A percentile compares a stretch with the other conserved stretches of the same genome.
These are phyloP conservation scores for Propsilocerus akamusi DNA, from an alignment of 1,140 invertebrate species.

Conservation along the genomic window DNA sequence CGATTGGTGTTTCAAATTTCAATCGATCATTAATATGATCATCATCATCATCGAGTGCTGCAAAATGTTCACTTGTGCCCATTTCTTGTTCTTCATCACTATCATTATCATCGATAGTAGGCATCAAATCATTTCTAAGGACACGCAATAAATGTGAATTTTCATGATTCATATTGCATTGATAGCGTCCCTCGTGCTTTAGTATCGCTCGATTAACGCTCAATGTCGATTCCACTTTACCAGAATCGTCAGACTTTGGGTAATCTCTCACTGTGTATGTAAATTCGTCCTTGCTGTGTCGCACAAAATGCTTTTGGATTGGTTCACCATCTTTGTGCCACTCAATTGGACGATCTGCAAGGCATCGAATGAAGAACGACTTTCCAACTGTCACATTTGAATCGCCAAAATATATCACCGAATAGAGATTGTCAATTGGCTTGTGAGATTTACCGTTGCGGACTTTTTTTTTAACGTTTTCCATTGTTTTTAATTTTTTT, in stretches of 20 bases:
- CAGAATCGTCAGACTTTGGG: not conserved
- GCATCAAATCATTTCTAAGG: conserved; percentile 4
- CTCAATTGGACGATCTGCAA: conserved; percentile 17
- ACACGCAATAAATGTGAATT: conserved; percentile 15
- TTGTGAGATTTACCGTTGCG: not conserved
- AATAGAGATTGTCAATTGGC: not conserved
- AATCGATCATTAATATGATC: not conserved
- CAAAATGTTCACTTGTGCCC: not conserved
- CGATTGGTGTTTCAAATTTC: not conserved
- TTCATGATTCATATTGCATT: conserved; percentile 16
- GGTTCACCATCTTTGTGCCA: conserved; percentile 20
- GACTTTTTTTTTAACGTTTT: not conserved
- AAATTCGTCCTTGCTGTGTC: conserved; percentile 19
- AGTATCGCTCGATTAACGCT: conserved; percentile 18
- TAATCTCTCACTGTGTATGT: not conserved
- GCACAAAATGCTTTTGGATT: conserved; percentile 20
- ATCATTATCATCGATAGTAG: too few relatives aligned
- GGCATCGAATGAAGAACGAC: conserved; percentile 19
- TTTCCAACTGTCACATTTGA: conserved; percentile 17
- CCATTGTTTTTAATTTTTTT: not conserved
- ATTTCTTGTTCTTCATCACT: too few relatives aligned
- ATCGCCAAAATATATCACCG: conserved; percentile 19
- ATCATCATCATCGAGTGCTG: not conserved
- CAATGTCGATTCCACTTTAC: conserved; percentile 15
- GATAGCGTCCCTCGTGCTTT: conserved; percentile 21